These are phyloP conservation scores for Lasioglossum albipes DNA, from an alignment of 1,140 invertebrate species.

Conservation along the genomic window DNA sequence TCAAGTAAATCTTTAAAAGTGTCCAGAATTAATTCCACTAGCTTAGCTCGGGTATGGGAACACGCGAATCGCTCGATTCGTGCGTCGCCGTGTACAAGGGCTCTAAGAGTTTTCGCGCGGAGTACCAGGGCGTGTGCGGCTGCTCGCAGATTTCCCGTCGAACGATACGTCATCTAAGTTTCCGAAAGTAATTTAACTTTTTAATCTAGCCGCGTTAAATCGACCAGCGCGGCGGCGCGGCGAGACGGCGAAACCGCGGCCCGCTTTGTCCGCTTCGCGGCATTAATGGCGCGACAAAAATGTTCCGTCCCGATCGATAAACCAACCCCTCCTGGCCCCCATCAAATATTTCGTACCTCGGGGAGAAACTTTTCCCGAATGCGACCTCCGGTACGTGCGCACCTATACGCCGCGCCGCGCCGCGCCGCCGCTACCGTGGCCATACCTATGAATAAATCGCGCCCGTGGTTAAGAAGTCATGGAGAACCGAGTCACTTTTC, in stretches of 20 bases:
- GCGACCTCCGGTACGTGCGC: conserved; percentile 1
- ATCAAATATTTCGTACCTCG: conserved; percentile 48
- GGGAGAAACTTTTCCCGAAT: conserved; percentile 47
- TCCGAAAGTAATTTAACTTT: conserved; percentile 43
- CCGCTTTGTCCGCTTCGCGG: conserved; percentile 12
- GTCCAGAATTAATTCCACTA: too few relatives aligned
- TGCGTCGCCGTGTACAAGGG: too few relatives aligned
- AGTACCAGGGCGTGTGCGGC: neutral
- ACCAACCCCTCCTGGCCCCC: neutral
- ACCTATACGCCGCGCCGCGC: conserved; percentile 15
- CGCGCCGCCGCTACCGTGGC: conserved; percentile 46
- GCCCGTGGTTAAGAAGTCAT: conserved; percentile 64
- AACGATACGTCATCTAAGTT: conserved; percentile 14
- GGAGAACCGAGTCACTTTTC: conserved; percentile 72
- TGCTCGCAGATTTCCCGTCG: neutral
- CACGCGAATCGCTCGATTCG: too few relatives aligned
- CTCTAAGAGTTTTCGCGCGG: too few relatives aligned
- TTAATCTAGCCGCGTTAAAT: conserved; percentile 45
- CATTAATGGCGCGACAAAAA: conserved; percentile 50
- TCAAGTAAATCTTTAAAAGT: too few relatives aligned
- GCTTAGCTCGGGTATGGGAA: too few relatives aligned
- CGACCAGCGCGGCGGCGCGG: conserved; percentile 16
- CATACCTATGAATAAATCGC: conserved; percentile 69
- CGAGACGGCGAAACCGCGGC: conserved; percentile 14
- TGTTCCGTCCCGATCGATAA: conserved; percentile 45